phyloP scores from a whole-genome alignment of 2,797 vertebrate genomes.

The Bovichtus variegatus region DNA sequence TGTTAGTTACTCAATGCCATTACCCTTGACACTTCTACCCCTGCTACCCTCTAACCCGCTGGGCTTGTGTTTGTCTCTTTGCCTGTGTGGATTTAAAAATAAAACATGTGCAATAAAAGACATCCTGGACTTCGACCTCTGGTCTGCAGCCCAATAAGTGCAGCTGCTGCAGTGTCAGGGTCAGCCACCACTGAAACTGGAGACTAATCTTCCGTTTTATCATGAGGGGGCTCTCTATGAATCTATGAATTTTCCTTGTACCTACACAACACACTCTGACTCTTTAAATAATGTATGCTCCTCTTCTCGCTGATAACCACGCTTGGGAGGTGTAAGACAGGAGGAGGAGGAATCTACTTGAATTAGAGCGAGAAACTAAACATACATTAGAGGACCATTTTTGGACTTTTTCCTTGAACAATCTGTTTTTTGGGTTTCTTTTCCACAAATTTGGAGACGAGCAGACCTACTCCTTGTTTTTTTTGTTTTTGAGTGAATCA shows the following conservation, averaged over 20 bases:
- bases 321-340: neutral
- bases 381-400: neutral
- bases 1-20: constrained; percentile 10
- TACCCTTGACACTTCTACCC: neutral
- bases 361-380: constrained; percentile 5
- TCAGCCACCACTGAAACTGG: constrained; percentile 29
- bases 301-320: constrained; percentile 6
- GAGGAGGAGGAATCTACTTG: constrained; percentile 14
- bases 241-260: constrained; percentile 55
- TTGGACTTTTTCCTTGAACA: neutral
- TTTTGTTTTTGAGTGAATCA: constrained; percentile 8
- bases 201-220: constrained; percentile 66
- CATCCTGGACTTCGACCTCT: constrained; percentile 20
- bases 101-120: neutral
- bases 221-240: constrained; percentile 23
- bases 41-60: neutral
- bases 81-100: neutral
- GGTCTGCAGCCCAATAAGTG: constrained; percentile 1
- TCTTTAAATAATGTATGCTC: constrained; percentile 50
- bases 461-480: constrained; percentile 5
- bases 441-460: constrained; percentile 12
- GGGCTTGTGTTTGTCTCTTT: constrained; percentile 12
- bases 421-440: constrained; percentile 7
- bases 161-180: constrained; percentile 27
- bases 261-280: constrained; percentile 8